Base-by-base conservation (phyloP, 2,888 invertebrate species). In the Abscondita cerata region DNA sequence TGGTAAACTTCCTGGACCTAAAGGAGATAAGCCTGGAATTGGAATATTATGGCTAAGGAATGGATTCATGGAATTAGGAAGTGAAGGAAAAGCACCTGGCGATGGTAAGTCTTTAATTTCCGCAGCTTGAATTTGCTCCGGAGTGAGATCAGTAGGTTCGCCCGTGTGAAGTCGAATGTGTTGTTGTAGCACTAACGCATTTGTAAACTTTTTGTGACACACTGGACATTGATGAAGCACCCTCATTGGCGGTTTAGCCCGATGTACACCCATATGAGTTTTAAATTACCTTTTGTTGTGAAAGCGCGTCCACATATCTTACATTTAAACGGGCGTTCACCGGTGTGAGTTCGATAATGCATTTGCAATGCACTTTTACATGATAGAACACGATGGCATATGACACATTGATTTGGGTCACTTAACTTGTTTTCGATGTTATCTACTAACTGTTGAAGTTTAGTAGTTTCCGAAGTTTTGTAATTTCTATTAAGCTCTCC, bases 201-300 rank as follows among this genome's bases (percentile, higher is more conserved):
- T 97, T 53, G 95, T 91, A 84, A 95, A 97, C 81, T 95, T 95
- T 81, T 96, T 97, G 83, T 97, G 97, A 78, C 98, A 98, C 41
- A 95, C 95, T 41, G 95, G 95, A 82, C 98, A 98, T 82, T 97
- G 97, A 80, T 98, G 97, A 71, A 96, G 87, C 71, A 93, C 90
- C 69, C 96, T 85, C 82, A 95, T 87, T 15, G 96, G 96, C 52
- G 95, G 95, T 80, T 96, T 98, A 68, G 96, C 93, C 69, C 97
- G 87, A 82, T 98, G 98, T 34, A 98, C 98, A 61, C 97, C 96
- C 98, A 99, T 98, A 84, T 99, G 98, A n/a, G 98, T 98, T 83
- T 98, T 70, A 99, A 86, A 82, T 98, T 98, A 57, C 98, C 98
- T 83, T 98, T 98, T 51, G 98, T 98, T 59, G 98, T 98, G 82